Evolutionary conservation across 2,888 invertebrate genomes (phyloP), one percentile per base, ranked within the genome.

Genomic region (Harpalus rubripes): DNA sequence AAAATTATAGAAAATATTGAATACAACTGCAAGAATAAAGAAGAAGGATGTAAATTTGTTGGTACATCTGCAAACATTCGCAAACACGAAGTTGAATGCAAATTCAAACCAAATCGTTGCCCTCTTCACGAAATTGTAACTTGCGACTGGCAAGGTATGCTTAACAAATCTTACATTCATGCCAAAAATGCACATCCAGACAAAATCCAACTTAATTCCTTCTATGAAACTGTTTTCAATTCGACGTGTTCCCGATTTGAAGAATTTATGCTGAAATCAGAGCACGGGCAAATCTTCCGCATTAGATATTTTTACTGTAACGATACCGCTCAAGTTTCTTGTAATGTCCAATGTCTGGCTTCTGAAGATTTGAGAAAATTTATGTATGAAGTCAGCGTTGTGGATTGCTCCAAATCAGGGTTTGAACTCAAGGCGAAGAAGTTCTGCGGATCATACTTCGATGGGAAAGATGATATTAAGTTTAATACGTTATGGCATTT

Each of bases 311-410:
- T 83, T 18, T 89, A 87, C 85, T 58, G 85, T 18, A 89, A 87
- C 86, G 79, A 85, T 0, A 52, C 86, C 1, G 16, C 86, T 39
- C 22, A 68, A 52, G 89, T 89, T 86, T 85, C 86, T 74, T 90
- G 89, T 89, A 84, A 87, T 12, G 85, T 89, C 79, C 90, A 91
- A 84, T 85, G 89, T 7, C 85, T 90, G 7, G 90, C 90, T 5
- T 44, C 86, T 5, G 88, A 88, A 61, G 88, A 89, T 26, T 85
- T 87, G 80, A 56, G 59, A 4, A 87, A 88, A 15, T 90, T 88
- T 80, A 87, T 87, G 83, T 90, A 88, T 85, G 90, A 90, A 86
- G 85, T 90, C 10, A 90, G 90, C 86, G 87, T 90, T 81, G 85
- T 87, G 18, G 89, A 89, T 86, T 18, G 18, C n/a, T 79, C 68